Evolutionary conservation across 2,888 invertebrate genomes (phyloP), one percentile per base, ranked within the genome.

Genomic region (Thelaira solivaga): DNA sequence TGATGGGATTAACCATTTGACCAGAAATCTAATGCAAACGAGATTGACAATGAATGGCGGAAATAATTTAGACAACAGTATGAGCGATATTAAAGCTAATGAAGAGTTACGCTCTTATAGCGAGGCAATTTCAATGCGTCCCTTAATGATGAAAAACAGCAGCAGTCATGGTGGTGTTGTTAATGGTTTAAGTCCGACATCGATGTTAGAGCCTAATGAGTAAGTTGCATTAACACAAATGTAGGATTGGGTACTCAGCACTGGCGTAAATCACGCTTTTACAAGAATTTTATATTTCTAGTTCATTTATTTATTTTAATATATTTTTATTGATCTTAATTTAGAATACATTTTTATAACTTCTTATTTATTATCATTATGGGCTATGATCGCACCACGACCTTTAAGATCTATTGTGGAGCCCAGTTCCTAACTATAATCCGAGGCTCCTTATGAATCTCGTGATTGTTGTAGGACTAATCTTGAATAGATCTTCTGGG

Each of bases 71-170:
- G 84, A 84, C 22, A 51, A 13, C 8, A 51, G 57, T 36, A 62
- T 61, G 43, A 41, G 61, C 45, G 82, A 83, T 11, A 64, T 80
- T 1, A 83, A 82, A 26, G 81, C 74, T 20, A 82, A 76, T 41
- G 82, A 83, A 2, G 89, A 89, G 39, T 64, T 88, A 57, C 85
- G 86, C 39, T 85, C 86, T 2, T 87, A 86, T 39, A 85, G 85
- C 51, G 95, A 95, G 85, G 94, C 92, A 83, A 96, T 96, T 87
- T 96, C 96, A 55, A 89, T 96, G 87, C 83, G 87, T 0, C 89
- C 89, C 5, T 79, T 89, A 49, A 83, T 84, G 78, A 87, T 89
- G 80, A 86, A 83, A 49, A 85, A 84, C 57, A 83, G 84, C 4
- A 80, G 82, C 43, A 82, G 81, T 16, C 82, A 81, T 41, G 81